These are phyloP conservation scores for Drosophila tripunctata DNA, from an alignment of 2,888 invertebrate species.

Conservation along the genomic window DNA sequence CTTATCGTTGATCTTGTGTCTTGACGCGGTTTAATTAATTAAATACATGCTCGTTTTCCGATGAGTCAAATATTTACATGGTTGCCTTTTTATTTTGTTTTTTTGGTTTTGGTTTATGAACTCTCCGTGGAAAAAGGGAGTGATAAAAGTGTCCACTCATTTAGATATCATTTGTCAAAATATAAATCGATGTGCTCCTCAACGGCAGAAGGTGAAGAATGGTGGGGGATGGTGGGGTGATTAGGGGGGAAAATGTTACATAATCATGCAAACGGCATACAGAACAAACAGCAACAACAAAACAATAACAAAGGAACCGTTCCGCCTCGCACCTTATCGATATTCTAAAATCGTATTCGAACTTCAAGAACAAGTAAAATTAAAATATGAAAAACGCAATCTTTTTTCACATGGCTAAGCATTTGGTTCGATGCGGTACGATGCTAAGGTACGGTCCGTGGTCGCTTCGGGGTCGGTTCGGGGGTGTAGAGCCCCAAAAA, in stretches of 20 bases:
- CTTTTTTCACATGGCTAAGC: constrained; percentile 78
- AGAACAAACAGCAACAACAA: constrained; percentile 45
- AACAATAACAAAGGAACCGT: constrained; percentile 51
- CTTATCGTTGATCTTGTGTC: constrained; percentile 43
- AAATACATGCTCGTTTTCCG: constrained; percentile 42
- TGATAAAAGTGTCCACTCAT: constrained; percentile 73
- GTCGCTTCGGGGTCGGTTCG: too few species aligned
- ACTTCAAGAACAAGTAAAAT: constrained; percentile 68
- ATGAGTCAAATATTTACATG: constrained; percentile 60
- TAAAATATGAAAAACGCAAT: constrained; percentile 79
- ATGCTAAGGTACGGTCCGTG: too few species aligned
- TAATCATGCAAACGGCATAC: constrained; percentile 66
- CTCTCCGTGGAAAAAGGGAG: constrained; percentile 16
- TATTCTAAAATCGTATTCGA: constrained; percentile 71
- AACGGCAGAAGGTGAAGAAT: constrained; percentile 29
- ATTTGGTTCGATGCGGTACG: constrained; percentile 35
- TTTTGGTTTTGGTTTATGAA: too few species aligned
- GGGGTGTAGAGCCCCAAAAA: constrained; percentile 49
- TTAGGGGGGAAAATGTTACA: constrained; percentile 58
- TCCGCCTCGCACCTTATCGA: constrained; percentile 69
- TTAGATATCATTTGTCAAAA: constrained; percentile 79
- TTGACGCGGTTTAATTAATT: constrained; percentile 72
- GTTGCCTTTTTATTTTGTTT: constrained; percentile 26
- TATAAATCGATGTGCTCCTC: constrained; percentile 65
- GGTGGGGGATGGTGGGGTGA: too few species aligned